Percentiles rank a stretch among this genome's conserved stretches.
These are phyloP conservation scores for Machaerirhynchus nigripectus DNA, from an alignment of 2,113 vertebrate genomes.

Conservation along the genomic window DNA sequence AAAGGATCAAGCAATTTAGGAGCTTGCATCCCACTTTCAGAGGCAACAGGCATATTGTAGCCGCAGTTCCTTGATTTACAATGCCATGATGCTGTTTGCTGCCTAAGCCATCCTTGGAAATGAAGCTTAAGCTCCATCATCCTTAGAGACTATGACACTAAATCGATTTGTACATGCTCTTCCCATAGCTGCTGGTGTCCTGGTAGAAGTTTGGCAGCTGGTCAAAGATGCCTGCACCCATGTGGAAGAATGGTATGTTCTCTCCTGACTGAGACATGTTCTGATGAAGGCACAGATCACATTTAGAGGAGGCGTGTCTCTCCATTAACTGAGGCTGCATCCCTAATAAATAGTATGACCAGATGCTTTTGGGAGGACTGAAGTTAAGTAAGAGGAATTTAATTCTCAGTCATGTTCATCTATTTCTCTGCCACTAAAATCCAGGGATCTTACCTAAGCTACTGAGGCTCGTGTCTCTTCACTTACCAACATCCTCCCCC, in stretches of 20 bases:
- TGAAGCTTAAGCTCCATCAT: background rate
- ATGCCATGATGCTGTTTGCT: background rate
- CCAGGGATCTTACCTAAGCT: background rate
- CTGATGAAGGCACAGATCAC: background rate
- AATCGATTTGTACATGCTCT: background rate
- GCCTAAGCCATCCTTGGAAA: background rate
- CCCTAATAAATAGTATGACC: background rate
- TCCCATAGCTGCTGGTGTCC: background rate
- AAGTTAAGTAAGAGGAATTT: background rate
- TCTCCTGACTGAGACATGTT: background rate
- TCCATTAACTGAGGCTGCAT: background rate
- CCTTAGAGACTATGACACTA: background rate
- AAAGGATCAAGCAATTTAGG: background rate
- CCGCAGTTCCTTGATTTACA: background rate
- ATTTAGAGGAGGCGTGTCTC: background rate
- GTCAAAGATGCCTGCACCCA: background rate
- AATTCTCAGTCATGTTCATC: background rate
- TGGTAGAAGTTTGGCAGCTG: background rate
- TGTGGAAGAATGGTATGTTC: accelerated
- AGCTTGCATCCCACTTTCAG: background rate
- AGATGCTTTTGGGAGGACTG: background rate
- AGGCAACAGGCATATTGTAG: background rate
- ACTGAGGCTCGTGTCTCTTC: background rate
- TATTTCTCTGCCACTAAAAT: background rate
- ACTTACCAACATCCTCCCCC: background rate